phyloP scores from a whole-genome alignment of 2,888 invertebrate genomes.

The Temnothorax rugatulus region DNA sequence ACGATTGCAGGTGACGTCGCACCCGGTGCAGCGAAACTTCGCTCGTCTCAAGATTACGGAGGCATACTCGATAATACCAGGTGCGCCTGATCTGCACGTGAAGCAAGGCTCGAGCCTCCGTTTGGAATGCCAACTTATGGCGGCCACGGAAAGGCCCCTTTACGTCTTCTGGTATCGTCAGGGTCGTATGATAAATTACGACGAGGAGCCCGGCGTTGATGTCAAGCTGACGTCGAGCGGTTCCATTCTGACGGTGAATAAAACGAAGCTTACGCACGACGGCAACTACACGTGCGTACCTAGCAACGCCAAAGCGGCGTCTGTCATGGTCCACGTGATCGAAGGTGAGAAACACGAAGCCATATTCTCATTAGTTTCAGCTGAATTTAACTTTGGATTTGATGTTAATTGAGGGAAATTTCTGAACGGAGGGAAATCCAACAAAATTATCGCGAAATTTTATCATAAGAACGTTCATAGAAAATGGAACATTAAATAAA shows the following conservation, averaged over 20 bases:
- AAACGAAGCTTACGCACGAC: conserved; percentile 82
- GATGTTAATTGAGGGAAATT: background rate
- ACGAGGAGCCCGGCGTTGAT: conserved; percentile 84
- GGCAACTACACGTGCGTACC: conserved; percentile 84
- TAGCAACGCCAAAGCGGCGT: conserved; percentile 82
- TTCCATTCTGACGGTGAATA: conserved; percentile 82
- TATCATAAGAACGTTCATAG: background rate
- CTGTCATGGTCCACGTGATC: conserved; percentile 83
- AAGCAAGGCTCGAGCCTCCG: conserved; percentile 84
- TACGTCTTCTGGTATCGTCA: conserved; percentile 85
- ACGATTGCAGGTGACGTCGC: conserved; percentile 80
- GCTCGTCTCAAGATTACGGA: conserved; percentile 82
- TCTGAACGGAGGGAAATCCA: background rate
- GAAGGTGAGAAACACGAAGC: conserved; percentile 77
- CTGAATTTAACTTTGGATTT: background rate
- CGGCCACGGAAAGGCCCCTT: conserved; percentile 82
- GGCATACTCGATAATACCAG: conserved; percentile 84
- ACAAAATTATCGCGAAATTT: background rate
- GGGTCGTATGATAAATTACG: conserved; percentile 85
- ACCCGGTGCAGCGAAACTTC: conserved; percentile 83
- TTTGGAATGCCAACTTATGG: conserved; percentile 83
- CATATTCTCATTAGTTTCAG: background rate
- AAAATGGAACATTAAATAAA: background rate
- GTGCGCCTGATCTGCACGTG: conserved; percentile 84
- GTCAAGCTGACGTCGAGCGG: conserved; percentile 82